Conservation (phyloP, 2,113 vertebrate species). For the Seriola quinqueradiata region DNA sequence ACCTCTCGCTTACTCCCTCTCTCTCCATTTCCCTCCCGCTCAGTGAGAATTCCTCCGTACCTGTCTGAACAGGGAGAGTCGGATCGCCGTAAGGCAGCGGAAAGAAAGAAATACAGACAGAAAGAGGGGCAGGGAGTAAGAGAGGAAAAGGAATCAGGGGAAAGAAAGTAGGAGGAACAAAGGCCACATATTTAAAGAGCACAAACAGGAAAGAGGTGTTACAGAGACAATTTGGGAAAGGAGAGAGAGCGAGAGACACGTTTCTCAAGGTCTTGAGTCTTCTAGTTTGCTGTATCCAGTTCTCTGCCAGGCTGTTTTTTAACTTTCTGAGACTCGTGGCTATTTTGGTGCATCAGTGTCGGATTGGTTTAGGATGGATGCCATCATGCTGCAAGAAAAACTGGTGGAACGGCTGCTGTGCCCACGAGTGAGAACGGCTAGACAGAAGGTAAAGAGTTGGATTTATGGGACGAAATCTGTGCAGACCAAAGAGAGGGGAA, state of each 20-base stretch:
- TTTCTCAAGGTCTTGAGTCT: constrained; percentile 26
- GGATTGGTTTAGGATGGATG: constrained; percentile 89
- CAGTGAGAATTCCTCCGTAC: constrained; percentile 77
- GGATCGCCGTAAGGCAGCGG: constrained; percentile 54
- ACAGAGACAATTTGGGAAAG: neutral
- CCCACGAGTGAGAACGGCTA: constrained; percentile 90
- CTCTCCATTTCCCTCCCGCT: constrained; percentile 54
- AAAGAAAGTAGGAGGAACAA: constrained; percentile 54
- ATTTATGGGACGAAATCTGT: neutral
- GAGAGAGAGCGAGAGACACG: constrained; percentile 5
- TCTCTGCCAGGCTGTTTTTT: constrained; percentile 44
- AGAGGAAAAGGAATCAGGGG: constrained; percentile 35
- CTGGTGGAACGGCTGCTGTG: constrained; percentile 95
- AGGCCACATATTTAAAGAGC: constrained; percentile 39
- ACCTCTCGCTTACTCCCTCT: constrained; percentile 68
- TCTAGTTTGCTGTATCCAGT: constrained; percentile 25
- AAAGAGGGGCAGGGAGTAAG: constrained; percentile 4
- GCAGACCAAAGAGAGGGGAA: neutral
- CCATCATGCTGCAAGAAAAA: constrained; percentile 95
- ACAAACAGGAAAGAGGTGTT: constrained; percentile 47
- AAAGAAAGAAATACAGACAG: constrained; percentile 39
- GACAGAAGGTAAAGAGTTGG: constrained; percentile 89
- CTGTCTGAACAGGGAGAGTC: constrained; percentile 81
- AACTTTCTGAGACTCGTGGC: constrained; percentile 53
- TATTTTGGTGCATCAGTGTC: constrained; percentile 71